Conservation (phyloP, 92 coral and sea anemone genomes). For the Epizoanthus ramosus region DNA sequence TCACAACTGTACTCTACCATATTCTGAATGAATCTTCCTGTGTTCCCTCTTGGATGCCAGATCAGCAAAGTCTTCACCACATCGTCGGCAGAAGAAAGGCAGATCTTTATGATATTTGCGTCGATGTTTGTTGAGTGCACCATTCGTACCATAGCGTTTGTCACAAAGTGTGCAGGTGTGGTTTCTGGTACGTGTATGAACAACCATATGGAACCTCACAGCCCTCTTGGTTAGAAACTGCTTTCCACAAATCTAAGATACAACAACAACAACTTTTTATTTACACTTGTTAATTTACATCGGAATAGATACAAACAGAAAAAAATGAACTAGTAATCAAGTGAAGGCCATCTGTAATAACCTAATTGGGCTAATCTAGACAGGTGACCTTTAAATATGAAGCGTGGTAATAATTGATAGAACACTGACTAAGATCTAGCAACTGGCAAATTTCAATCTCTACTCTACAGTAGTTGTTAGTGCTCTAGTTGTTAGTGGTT, state of each 20-base stretch:
- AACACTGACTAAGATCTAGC: too few species aligned
- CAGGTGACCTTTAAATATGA: too few species aligned
- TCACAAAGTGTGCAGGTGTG: slow-evolving; percentile 35
- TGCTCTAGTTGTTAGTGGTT: too few species aligned
- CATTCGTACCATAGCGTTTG: slow-evolving; percentile 30
- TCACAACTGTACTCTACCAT: not conserved
- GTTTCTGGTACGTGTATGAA: slow-evolving; percentile 31
- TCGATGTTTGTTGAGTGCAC: slow-evolving; percentile 27
- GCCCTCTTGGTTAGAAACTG: not conserved
- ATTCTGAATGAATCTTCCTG: not conserved
- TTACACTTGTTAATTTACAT: too few species aligned
- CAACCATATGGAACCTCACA: slow-evolving; percentile 27
- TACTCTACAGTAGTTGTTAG: too few species aligned
- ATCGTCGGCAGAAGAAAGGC: slow-evolving; percentile 19
- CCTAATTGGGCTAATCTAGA: too few species aligned
- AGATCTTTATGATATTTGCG: slow-evolving; percentile 14
- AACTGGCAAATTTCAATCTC: too few species aligned
- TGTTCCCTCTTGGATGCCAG: slow-evolving; percentile 20
- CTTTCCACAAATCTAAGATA: slow-evolving; percentile 17
- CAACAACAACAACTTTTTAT: too few species aligned
- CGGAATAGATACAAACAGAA: too few species aligned
- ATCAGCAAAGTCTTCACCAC: slow-evolving; percentile 30
- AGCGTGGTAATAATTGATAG: too few species aligned
- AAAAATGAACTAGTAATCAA: too few species aligned
- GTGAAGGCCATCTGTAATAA: too few species aligned